Evolutionary conservation across 1,140 invertebrate species (phyloP).

Genomic region (Probaryconus sp.): DNA sequence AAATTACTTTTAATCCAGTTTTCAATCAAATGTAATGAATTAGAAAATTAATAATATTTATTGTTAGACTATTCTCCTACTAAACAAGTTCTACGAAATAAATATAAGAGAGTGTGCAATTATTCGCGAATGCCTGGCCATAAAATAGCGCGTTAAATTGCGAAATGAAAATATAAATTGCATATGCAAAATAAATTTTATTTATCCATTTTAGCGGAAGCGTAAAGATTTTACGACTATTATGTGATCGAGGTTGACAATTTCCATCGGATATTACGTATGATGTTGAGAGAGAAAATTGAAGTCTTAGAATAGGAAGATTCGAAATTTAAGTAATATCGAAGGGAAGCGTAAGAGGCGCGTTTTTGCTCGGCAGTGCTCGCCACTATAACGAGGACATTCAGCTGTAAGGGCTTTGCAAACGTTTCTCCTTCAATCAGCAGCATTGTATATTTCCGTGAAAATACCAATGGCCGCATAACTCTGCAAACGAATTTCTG

Average conservation of each 20-base stretch:
- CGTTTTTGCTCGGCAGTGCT: conserved; percentile 43
- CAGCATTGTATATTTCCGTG: conserved; percentile 61
- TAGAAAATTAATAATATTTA: no score
- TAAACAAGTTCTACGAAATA: no score
- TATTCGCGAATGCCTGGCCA: no score
- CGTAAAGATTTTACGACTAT: conserved; percentile 10
- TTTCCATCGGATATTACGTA: conserved; percentile 21
- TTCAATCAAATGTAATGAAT: no score
- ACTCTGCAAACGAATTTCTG: conserved; percentile 44
- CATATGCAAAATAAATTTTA: conserved; percentile 25
- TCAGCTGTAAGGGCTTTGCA: conserved; percentile 65
- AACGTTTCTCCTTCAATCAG: conserved; percentile 69
- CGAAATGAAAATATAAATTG: conserved; percentile 28
- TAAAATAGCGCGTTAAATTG: conserved; percentile 13
- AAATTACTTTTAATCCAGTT: no score
- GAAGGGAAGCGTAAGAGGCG: conserved; percentile 26
- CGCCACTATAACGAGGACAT: conserved; percentile 67
- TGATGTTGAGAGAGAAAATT: conserved; percentile 21
- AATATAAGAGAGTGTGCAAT: no score
- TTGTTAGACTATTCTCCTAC: no score
- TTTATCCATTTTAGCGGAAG: conserved; percentile 7
- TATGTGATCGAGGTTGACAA: conserved; percentile 17
- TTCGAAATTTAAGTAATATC: conserved; percentile 47
- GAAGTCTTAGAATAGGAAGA: conserved; percentile 26
- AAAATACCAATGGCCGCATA: conserved; percentile 52